Evolutionary conservation across 1,140 invertebrate genomes (phyloP).

Genomic region (Cydia amplana): DNA sequence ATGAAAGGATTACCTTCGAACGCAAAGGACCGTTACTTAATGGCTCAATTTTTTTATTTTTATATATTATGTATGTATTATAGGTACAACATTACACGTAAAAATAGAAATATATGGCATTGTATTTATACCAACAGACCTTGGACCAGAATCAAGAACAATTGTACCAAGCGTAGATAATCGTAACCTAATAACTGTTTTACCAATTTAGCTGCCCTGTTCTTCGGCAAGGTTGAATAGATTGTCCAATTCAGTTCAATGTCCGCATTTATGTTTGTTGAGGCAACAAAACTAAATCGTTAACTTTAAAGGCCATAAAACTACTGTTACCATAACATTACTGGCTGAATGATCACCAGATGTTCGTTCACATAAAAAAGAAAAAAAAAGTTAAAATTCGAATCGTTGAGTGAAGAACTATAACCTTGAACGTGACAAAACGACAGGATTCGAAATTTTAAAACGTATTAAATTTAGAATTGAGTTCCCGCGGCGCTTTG

Average conservation of each 20-base stretch:
- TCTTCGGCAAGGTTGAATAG: constrained; percentile 25
- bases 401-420: constrained; percentile 52
- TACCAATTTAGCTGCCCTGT: constrained; percentile 25
- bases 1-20: too few species aligned
- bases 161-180: constrained; percentile 5
- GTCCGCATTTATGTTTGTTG: constrained; percentile 22
- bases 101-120: too few species aligned
- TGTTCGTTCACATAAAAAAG: constrained; percentile 43
- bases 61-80: too few species aligned
- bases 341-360: constrained; percentile 45
- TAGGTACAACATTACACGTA: too few species aligned
- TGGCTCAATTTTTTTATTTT: too few species aligned
- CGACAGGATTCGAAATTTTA: constrained; percentile 68
- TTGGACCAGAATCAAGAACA: constrained; percentile 12
- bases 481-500: constrained; percentile 67
- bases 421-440: constrained; percentile 77
- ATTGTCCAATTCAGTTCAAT: constrained; percentile 20
- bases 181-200: constrained; percentile 1
- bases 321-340: constrained; percentile 38
- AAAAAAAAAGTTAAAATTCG: constrained; percentile 48
- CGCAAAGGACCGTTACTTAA: too few species aligned
- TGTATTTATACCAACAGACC: not conserved
- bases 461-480: constrained; percentile 65
- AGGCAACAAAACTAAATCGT: constrained; percentile 39
- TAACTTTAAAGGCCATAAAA: constrained; percentile 55